Evolutionary conservation across 1,140 invertebrate genomes (phyloP).

Genomic region (Cyrtorhinus lividipennis): DNA sequence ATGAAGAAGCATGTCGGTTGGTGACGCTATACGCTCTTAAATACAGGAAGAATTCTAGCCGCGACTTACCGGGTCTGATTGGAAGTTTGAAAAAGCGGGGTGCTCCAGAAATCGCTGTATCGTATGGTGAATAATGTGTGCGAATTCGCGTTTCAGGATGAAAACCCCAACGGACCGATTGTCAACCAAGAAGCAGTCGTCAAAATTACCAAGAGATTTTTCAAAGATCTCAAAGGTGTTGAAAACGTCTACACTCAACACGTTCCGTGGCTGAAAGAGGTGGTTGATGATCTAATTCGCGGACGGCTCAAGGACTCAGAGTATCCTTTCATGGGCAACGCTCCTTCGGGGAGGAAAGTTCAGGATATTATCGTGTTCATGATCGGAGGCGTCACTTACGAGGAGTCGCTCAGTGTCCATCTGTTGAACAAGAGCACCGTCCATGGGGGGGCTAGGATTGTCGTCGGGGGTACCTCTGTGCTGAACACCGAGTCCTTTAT

Average conservation of each 20-base stretch:
- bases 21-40: slow-evolving; percentile 86
- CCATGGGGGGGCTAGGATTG: slow-evolving; percentile 56
- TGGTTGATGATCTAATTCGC: slow-evolving; percentile 76
- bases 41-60: slow-evolving; percentile 79
- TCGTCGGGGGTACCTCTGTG: slow-evolving; percentile 79
- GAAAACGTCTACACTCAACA: slow-evolving; percentile 98
- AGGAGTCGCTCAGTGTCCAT: slow-evolving; percentile 80
- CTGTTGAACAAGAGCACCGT: slow-evolving; percentile 53
- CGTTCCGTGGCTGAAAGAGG: slow-evolving; percentile 68
- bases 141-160: slow-evolving; percentile 46
- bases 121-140: slow-evolving; percentile 38
- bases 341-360: slow-evolving; percentile 31
- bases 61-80: slow-evolving; percentile 59
- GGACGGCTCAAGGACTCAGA: slow-evolving; percentile 65
- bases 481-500: slow-evolving; percentile 77
- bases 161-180: slow-evolving; percentile 39
- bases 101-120: slow-evolving; percentile 42
- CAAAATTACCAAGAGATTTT: slow-evolving; percentile 79
- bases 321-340: slow-evolving; percentile 55
- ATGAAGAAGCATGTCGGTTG: slow-evolving; percentile 70
- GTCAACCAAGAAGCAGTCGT: slow-evolving; percentile 68
- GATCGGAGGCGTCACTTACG: slow-evolving; percentile 92
- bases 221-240: slow-evolving; percentile 81
- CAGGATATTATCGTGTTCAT: slow-evolving; percentile 91
- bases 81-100: slow-evolving; percentile 56